A percentile compares a stretch with the other conserved stretches of the same genome.
Conservation (phyloP, 2,888 invertebrate species). For the Subacronicta megacephala region DNA sequence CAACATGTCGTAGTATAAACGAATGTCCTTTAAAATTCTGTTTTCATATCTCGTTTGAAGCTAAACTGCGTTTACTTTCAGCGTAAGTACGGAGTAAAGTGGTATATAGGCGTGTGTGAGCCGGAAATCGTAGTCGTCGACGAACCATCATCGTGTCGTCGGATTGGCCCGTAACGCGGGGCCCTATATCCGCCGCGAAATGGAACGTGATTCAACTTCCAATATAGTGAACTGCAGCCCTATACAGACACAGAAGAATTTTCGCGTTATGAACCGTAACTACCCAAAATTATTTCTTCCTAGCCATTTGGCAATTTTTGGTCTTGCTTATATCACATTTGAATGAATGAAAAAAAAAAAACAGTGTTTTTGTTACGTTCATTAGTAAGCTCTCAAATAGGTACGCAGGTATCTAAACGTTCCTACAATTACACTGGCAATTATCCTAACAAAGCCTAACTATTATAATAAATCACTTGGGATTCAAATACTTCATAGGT, state of each 20-base stretch:
- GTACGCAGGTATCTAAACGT: too few relatives aligned
- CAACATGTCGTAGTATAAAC: slow-evolving; percentile 25
- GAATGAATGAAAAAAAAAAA: too few relatives aligned
- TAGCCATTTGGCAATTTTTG: too few relatives aligned
- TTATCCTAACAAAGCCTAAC: slow-evolving; percentile 24
- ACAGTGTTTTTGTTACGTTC: too few relatives aligned
- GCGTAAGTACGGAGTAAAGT: slow-evolving; percentile 72
- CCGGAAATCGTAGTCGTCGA: slow-evolving; percentile 82
- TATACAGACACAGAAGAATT: slow-evolving; percentile 41
- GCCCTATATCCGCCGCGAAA: slow-evolving; percentile 84
- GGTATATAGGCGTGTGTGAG: slow-evolving; percentile 68
- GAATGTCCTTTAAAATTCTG: slow-evolving; percentile 23
- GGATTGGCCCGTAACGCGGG: slow-evolving; percentile 77
- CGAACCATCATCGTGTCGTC: slow-evolving; percentile 78
- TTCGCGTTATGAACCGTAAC: slow-evolving; percentile 23
- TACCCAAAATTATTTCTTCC: slow-evolving; percentile 13
- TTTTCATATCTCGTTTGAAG: slow-evolving; percentile 61
- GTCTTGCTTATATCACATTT: too few relatives aligned
- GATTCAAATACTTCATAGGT: slow-evolving; percentile 40
- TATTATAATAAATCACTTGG: slow-evolving; percentile 43
- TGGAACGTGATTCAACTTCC: slow-evolving; percentile 81
- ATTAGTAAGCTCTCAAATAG: too few relatives aligned
- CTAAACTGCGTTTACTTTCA: slow-evolving; percentile 58
- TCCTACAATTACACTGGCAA: background rate
- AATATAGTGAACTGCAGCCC: slow-evolving; percentile 68